Evolutionary conservation across 1,140 invertebrate species (phyloP).

Genomic region (Bursaphelenchus mucronatus): DNA sequence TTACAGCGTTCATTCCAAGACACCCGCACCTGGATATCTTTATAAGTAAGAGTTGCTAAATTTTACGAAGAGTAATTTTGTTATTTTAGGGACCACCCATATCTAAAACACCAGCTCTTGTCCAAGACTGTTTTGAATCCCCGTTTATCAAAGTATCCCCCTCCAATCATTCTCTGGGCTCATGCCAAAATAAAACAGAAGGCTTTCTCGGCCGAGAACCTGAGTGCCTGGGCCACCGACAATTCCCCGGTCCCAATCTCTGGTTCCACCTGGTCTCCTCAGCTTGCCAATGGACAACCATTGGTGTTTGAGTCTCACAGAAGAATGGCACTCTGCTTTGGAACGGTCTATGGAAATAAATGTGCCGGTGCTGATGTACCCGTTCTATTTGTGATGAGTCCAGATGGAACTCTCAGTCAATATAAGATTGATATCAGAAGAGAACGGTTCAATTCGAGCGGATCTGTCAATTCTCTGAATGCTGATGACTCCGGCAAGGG

Average conservation of each 20-base stretch:
- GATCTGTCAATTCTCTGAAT: constrained; percentile 24
- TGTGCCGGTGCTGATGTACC: constrained; percentile 11
- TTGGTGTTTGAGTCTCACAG: constrained; percentile 6
- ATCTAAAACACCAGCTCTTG: constrained; percentile 24
- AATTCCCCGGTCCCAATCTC: constrained; percentile 34
- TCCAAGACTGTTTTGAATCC: constrained; percentile 45
- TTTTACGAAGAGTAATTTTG: not conserved
- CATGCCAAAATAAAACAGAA: constrained; percentile 52
- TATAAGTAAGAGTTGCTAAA: constrained; percentile 22
- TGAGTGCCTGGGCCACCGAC: constrained; percentile 57
- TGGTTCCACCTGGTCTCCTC: not conserved
- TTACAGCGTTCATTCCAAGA: constrained; percentile 17
- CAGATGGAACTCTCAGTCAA: constrained; percentile 33
- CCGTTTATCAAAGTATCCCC: constrained; percentile 39
- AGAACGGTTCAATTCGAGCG: constrained; percentile 26
- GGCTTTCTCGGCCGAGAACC: constrained; percentile 52
- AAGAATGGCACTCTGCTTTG: constrained; percentile 11
- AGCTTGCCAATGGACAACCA: constrained; percentile 6
- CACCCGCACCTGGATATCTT: not conserved
- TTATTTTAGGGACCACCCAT: constrained; percentile 43
- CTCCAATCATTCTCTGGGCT: constrained; percentile 42
- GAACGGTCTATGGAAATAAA: constrained; percentile 14
- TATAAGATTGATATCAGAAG: constrained; percentile 28
- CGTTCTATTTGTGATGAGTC: constrained; percentile 38
- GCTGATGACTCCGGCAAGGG: constrained; percentile 1